phyloP scores from a whole-genome alignment of 30 jellyfish, hydroid and myxozoan genomes.

The Sanderia malayensis region DNA sequence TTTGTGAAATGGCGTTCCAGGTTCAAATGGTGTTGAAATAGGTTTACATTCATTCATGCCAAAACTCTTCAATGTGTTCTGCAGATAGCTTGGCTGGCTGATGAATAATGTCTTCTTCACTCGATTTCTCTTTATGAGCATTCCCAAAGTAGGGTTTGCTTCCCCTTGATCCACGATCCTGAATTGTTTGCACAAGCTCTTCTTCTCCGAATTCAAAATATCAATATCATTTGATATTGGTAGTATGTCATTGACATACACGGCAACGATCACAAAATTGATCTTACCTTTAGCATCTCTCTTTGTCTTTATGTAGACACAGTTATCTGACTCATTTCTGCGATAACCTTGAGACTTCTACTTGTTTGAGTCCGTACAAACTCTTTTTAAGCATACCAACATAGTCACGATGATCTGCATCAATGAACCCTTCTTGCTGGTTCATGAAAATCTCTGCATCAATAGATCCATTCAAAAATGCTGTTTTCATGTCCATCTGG shows the following conservation, averaged over 20 bases:
- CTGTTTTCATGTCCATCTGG: slow-evolving; percentile 77
- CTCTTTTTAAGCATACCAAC: slow-evolving; percentile 51
- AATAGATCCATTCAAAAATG: slow-evolving; percentile 59
- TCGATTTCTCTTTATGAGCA: slow-evolving; percentile 23
- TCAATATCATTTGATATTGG: slow-evolving; percentile 43
- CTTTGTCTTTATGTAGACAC: slow-evolving; percentile 48
- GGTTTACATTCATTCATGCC: slow-evolving; percentile 65
- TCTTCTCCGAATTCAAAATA: slow-evolving; percentile 5
- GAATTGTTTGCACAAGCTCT: neutral
- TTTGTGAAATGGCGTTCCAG: slow-evolving; percentile 37
- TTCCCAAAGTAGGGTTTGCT: slow-evolving; percentile 26
- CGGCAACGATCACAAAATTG: slow-evolving; percentile 46
- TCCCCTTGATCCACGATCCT: slow-evolving; percentile 29
- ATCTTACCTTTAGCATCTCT: slow-evolving; percentile 35
- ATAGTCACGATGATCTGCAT: slow-evolving; percentile 37
- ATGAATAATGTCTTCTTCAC: slow-evolving; percentile 27
- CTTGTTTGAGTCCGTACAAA: slow-evolving; percentile 66
- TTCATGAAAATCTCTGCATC: slow-evolving; percentile 64
- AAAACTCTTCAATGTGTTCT: slow-evolving; percentile 49
- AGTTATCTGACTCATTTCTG: slow-evolving; percentile 53
- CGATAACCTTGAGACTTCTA: slow-evolving; percentile 72
- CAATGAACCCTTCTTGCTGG: slow-evolving; percentile 65
- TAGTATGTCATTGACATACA: slow-evolving; percentile 34
- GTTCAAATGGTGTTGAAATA: slow-evolving; percentile 48
- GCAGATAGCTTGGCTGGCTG: slow-evolving; percentile 38